A percentile compares a stretch with the other conserved stretches of the same genome.
These are phyloP conservation scores for Branchinecta lindahli DNA, from an alignment of 1,140 invertebrate species.

Conservation along the genomic window DNA sequence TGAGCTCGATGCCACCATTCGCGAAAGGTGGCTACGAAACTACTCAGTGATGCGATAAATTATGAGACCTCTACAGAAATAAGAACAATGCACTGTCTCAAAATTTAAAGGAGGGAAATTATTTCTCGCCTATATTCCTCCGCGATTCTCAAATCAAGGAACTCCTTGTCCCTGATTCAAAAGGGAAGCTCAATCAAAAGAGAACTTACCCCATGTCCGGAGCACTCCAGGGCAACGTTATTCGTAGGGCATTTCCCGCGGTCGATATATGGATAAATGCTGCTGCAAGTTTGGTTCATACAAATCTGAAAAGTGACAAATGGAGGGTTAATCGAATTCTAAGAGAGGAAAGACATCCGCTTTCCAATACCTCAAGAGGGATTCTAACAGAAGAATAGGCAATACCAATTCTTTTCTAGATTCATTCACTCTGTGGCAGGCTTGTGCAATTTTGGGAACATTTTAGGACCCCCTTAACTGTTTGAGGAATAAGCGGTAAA, in stretches of 20 bases:
- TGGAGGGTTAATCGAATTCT: conserved; percentile 14
- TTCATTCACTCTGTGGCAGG: neutral
- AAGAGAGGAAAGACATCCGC: neutral
- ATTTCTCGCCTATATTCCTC: no score
- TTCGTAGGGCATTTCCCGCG: conserved; percentile 74
- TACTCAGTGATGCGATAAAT: no score
- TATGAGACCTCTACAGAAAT: no score
- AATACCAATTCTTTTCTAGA: neutral
- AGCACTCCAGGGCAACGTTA: conserved; percentile 73
- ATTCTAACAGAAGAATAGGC: neutral
- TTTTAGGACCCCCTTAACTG: no score
- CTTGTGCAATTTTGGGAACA: neutral
- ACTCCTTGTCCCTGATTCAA: no score
- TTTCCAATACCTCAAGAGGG: neutral
- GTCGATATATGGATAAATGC: conserved; percentile 60
- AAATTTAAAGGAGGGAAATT: no score
- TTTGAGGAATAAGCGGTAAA: no score
- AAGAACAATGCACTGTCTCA: no score
- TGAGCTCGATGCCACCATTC: no score
- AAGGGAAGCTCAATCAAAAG: no score
- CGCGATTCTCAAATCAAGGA: no score
- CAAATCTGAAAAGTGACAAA: conserved; percentile 46
- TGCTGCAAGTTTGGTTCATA: conserved; percentile 78
- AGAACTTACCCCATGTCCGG: conserved; percentile 69
- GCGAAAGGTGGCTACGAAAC: no score